These are phyloP conservation scores for Drosophila ficusphila DNA, from an alignment of 1,140 invertebrate species.

Conservation along the genomic window DNA sequence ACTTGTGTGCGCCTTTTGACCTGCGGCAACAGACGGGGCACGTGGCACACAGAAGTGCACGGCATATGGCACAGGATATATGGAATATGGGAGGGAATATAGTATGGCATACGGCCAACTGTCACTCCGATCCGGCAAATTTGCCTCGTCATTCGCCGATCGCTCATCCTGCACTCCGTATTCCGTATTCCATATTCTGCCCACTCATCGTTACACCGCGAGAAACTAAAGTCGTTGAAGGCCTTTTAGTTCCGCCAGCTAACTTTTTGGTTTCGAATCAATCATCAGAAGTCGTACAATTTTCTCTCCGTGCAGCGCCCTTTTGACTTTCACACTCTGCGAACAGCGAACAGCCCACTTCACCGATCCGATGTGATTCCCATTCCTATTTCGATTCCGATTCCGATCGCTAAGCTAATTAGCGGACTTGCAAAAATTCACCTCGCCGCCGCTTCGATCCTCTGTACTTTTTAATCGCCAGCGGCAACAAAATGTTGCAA, in stretches of 20 bases:
- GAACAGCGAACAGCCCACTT: slow-evolving; percentile 45
- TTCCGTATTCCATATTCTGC: slow-evolving; percentile 32
- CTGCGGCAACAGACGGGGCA: slow-evolving; percentile 37
- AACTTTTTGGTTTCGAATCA: not conserved
- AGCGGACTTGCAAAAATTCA: slow-evolving; percentile 63
- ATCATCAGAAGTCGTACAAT: not conserved
- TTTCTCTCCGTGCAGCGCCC: slow-evolving; percentile 23
- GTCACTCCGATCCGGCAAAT: slow-evolving; percentile 29
- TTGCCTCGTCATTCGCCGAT: slow-evolving; percentile 60
- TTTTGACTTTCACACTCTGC: slow-evolving; percentile 56
- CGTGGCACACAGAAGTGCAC: slow-evolving; percentile 3
- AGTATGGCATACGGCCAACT: slow-evolving; percentile 30
- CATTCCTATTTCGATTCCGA: slow-evolving; percentile 5
- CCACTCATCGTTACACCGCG: slow-evolving; percentile 55
- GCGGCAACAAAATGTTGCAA: slow-evolving; percentile 54
- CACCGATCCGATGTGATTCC: slow-evolving; percentile 20
- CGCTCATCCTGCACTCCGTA: slow-evolving; percentile 19
- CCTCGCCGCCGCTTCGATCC: slow-evolving; percentile 5
- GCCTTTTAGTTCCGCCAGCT: no score
- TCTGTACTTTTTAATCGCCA: slow-evolving; percentile 15
- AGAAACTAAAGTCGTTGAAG: no score
- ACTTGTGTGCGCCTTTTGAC: slow-evolving; percentile 41
- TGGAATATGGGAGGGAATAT: slow-evolving; percentile 6
- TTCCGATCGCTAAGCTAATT: slow-evolving; percentile 67
- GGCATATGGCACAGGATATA: not conserved